Evolutionary conservation across 2,797 vertebrate genomes (phyloP).

Genomic region (Nothura maculosa): DNA sequence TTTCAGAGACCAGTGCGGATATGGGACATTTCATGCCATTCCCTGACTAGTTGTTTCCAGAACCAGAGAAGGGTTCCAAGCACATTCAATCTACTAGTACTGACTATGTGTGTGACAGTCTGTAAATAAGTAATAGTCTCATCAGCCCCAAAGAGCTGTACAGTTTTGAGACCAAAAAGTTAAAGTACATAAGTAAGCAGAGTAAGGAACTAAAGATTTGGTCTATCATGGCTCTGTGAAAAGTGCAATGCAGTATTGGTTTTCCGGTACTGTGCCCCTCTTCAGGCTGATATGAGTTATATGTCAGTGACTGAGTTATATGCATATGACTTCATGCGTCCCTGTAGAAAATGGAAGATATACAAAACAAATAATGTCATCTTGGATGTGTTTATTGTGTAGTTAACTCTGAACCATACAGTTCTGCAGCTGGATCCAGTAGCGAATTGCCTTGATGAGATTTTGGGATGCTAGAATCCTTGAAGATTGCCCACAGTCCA

Average conservation of each 20-base stretch:
- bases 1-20: not conserved
- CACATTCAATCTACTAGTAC: not conserved
- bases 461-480: not conserved
- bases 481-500: not conserved
- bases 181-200: not conserved
- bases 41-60: not conserved
- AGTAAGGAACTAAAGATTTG: not conserved
- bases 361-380: not conserved
- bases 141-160: not conserved
- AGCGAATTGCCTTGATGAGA: not conserved
- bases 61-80: not conserved
- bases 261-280: not conserved
- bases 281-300: not conserved
- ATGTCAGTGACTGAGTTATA: not conserved
- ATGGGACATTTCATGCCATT: not conserved
- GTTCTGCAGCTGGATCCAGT: not conserved
- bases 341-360: not conserved
- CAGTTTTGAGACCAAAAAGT: not conserved
- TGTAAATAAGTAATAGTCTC: not conserved
- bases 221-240: fast-evolving
- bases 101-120: not conserved
- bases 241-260: not conserved
- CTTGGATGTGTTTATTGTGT: not conserved
- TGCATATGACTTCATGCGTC: not conserved
- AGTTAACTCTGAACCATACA: not conserved